Evolutionary conservation across 2,888 invertebrate species (phyloP), one percentile per base, ranked within the genome.

Genomic region (Ceraclea dissimilis): DNA sequence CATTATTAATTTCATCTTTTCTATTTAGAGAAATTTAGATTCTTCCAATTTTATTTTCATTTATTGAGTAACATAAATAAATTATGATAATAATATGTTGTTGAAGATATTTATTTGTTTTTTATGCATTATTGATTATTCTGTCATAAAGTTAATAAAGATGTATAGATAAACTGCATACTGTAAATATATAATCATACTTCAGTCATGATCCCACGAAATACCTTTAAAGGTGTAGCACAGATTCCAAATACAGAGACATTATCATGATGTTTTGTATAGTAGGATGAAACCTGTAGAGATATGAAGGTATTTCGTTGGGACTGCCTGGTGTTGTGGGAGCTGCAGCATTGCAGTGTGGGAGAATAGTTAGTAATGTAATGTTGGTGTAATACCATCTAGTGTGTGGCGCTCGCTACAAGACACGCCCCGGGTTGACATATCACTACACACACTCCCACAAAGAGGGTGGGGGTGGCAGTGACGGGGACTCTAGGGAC

Each of bases 401-500:
- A 92, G 92, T 91, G 72, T 96, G 95, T 83, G 90, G 92, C 72
- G 93, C 93, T 68, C 87, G 93, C 70, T 95, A 96, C 86, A 95
- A 96, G 83, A 94, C 94, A 64, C 85, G 94, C 65, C 93, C 95
- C 65, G 95, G 95, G 65, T 84, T 96, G 70, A 93, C 91, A 67
- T 95, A 95, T 82, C 95, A 96, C 84, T 91, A 90, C 82, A 87
- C 88, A 69, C 93, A 93, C 80, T 90, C 90, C 69, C 92, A 93
- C 82, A 81, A 82, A 73, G 81, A 82, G 68, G 76, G 79, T 62
- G 74, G 67, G 68, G 56, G 54, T 43, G 56, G 51, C 2, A 73
- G 71, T 66, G 73, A 75, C 65, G 71, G 72, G 66, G 73, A 75
- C 67, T 74, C 68, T 65, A 70, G 74, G 66, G 73, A 72, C 67